These are phyloP conservation scores for Abramis brama DNA, from an alignment of 2,113 vertebrate species.

Conservation along the genomic window DNA sequence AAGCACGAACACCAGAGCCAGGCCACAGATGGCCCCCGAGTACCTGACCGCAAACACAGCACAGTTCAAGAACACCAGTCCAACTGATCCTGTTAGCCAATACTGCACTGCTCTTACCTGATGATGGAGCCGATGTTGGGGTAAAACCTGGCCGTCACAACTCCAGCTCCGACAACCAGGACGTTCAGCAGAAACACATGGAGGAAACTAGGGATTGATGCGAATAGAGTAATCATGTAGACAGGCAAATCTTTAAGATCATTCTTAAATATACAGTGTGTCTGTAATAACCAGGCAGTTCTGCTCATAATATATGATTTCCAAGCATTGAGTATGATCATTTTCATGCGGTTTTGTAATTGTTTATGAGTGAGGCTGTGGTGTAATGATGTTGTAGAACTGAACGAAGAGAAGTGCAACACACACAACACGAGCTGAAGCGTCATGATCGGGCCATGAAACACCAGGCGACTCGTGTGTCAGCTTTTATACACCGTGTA, in stretches of 20 bases:
- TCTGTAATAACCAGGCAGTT: too few species aligned
- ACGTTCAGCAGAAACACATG: slow-evolving; percentile 87
- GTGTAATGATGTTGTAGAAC: too few species aligned
- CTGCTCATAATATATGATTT: too few species aligned
- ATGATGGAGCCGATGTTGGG: slow-evolving; percentile 97
- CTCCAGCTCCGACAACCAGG: slow-evolving; percentile 84
- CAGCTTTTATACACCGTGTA: too few species aligned
- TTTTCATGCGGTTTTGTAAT: too few species aligned
- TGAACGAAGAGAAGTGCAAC: too few species aligned
- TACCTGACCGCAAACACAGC: slow-evolving; percentile 76
- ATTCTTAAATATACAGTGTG: not conserved
- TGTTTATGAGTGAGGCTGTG: too few species aligned
- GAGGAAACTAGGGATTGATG: slow-evolving; percentile 75
- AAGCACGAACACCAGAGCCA: slow-evolving; percentile 93
- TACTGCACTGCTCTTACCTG: slow-evolving; percentile 73
- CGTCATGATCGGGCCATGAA: too few species aligned
- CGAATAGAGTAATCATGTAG: not conserved
- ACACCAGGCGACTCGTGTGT: too few species aligned
- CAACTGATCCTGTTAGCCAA: too few species aligned
- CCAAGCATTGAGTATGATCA: too few species aligned
- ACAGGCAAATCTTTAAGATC: not conserved
- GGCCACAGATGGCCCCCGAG: slow-evolving; percentile 90
- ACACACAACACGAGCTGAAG: too few species aligned
- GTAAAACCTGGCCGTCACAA: slow-evolving; percentile 89
- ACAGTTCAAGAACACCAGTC: not conserved